These are phyloP conservation scores for Temnothorax longispinosus DNA, from an alignment of 1,140 invertebrate genomes.

Conservation along the genomic window DNA sequence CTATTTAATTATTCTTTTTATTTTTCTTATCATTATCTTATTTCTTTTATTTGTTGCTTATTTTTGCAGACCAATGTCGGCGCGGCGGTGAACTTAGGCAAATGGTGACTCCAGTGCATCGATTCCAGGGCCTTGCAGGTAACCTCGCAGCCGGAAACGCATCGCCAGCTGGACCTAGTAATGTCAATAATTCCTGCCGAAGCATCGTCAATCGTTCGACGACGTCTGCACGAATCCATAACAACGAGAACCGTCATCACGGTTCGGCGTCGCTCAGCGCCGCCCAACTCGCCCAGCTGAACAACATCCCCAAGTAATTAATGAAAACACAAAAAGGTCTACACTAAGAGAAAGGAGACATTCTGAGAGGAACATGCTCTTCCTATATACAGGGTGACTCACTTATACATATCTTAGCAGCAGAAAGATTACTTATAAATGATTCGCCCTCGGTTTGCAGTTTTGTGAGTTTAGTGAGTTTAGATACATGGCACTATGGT, in stretches of 20 bases:
- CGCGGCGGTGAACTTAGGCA: conserved; percentile 79
- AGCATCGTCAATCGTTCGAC: conserved; percentile 65
- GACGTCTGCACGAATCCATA: conserved; percentile 64
- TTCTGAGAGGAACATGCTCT: conserved; percentile 81
- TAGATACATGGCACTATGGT: background rate
- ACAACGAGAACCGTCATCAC: conserved; percentile 68
- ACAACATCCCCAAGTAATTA: conserved; percentile 81
- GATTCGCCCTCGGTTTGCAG: conserved; percentile 71
- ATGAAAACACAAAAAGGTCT: conserved; percentile 76
- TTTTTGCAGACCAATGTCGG: conserved; percentile 73
- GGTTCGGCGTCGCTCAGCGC: conserved; percentile 67
- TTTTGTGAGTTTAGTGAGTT: conserved; percentile 23
- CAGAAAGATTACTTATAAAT: conserved; percentile 74
- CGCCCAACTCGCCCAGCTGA: conserved; percentile 68
- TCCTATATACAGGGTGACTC: conserved; percentile 82
- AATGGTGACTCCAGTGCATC: conserved; percentile 90
- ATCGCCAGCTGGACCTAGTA: conserved; percentile 72
- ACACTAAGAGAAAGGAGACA: conserved; percentile 75
- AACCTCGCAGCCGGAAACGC: conserved; percentile 79
- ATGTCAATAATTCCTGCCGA: conserved; percentile 61
- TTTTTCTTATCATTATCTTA: background rate
- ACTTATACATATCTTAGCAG: conserved; percentile 74
- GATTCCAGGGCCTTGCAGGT: conserved; percentile 87
- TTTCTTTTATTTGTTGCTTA: background rate
- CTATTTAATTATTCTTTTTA: background rate